Conservation (phyloP, 2,797 vertebrate species). For the Coilia nasus region DNA sequence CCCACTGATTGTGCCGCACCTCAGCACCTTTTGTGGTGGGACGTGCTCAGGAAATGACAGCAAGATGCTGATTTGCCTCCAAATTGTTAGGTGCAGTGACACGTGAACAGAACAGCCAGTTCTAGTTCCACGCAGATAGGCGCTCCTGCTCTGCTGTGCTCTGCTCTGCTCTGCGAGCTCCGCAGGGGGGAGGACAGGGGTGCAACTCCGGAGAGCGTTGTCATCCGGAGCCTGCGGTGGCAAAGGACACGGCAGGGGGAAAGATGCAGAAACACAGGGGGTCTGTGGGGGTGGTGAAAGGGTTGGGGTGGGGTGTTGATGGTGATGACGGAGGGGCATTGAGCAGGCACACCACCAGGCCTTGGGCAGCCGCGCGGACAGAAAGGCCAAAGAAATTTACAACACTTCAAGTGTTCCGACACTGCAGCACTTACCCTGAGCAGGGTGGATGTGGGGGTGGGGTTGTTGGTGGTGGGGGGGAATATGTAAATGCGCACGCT, state of each 20-base stretch:
- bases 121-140: constrained; percentile 44
- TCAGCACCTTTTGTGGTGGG: background rate
- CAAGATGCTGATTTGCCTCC: constrained; percentile 7
- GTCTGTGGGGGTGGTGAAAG: background rate
- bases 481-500: constrained; percentile 81
- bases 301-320: no score
- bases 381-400: constrained; percentile 82
- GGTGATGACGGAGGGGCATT: background rate
- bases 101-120: background rate
- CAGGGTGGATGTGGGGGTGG: constrained; percentile 48
- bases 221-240: constrained; percentile 33
- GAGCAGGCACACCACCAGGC: constrained; percentile 54
- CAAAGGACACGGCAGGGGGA: constrained; percentile 45
- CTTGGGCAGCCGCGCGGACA: constrained; percentile 67
- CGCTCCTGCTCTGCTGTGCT: constrained; percentile 32
- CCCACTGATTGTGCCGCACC: constrained; percentile 2
- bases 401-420: constrained; percentile 74
- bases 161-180: constrained; percentile 24
- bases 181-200: constrained; percentile 45
- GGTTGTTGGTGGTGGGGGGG: constrained; percentile 49
- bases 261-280: background rate
- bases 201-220: constrained; percentile 38
- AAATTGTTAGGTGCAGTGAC: constrained; percentile 19
- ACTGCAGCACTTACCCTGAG: constrained; percentile 67
- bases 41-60: constrained; percentile 12